phyloP scores from a whole-genome alignment of 2,797 vertebrate genomes.

The Acanthurus tractus region DNA sequence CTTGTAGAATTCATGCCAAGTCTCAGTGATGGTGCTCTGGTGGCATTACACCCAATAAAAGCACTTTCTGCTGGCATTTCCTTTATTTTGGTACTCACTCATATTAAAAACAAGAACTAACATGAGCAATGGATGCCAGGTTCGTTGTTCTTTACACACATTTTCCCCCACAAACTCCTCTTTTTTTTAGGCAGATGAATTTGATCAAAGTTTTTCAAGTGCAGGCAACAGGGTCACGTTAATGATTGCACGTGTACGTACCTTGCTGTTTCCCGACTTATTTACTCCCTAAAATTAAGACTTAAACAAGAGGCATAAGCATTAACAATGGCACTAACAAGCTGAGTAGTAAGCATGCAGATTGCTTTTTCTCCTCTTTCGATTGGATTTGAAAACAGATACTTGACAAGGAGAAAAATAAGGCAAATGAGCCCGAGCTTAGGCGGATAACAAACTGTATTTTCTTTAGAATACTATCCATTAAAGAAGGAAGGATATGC shows the following conservation, averaged over 20 bases:
- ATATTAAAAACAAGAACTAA: conserved; percentile 44
- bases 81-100: conserved; percentile 38
- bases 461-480: conserved; percentile 63
- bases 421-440: conserved; percentile 56
- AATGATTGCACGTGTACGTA: conserved; percentile 9
- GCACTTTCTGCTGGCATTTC: conserved; percentile 30
- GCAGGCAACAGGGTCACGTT: conserved; percentile 4
- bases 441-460: conserved; percentile 57
- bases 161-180: background rate
- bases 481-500: conserved; percentile 43
- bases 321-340: conserved; percentile 55
- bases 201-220: conserved; percentile 33
- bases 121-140: conserved; percentile 15
- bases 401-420: conserved; percentile 55
- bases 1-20: conserved; percentile 32
- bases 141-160: conserved; percentile 15
- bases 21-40: conserved; percentile 30
- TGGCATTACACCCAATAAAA: conserved; percentile 50
- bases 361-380: conserved; percentile 48
- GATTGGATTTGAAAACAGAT: conserved; percentile 51
- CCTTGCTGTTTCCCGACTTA: conserved; percentile 34
- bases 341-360: conserved; percentile 29
- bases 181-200: conserved; percentile 20
- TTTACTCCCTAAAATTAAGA: conserved; percentile 27
- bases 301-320: conserved; percentile 30